These are phyloP conservation scores for Gasterosteus nipponicus DNA, from an alignment of 2,113 vertebrate species.

Conservation along the genomic window DNA sequence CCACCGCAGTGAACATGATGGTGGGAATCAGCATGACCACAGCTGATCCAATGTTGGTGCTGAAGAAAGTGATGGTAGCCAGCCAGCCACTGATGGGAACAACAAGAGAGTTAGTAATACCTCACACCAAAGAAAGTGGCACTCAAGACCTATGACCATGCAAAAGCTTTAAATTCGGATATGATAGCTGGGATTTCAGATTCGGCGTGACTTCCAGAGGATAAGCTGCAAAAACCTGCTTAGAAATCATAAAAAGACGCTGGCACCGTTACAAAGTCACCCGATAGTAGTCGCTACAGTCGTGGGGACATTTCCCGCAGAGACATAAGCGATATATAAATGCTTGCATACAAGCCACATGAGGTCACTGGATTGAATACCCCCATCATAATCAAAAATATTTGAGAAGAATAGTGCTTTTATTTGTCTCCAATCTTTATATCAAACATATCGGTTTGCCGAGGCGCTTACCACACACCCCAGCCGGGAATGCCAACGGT, in stretches of 20 bases:
- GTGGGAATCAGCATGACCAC: constrained; percentile 98
- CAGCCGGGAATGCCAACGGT: constrained; percentile 96
- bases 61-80: constrained; percentile 95
- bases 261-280: background rate
- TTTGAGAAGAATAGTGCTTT: background rate
- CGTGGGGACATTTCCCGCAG: background rate
- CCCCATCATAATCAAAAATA: background rate
- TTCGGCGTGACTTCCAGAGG: background rate
- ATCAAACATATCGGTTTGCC: background rate
- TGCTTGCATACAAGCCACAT: background rate
- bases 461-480: constrained; percentile 94
- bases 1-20: constrained; percentile 93
- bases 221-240: constrained; percentile 4
- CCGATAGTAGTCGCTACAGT: background rate
- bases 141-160: background rate
- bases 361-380: background rate
- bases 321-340: background rate
- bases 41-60: constrained; percentile 92
- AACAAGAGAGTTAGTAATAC: constrained; percentile 15
- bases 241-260: background rate
- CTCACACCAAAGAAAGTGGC: background rate
- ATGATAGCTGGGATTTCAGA: background rate
- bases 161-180: background rate
- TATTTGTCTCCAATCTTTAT: background rate
- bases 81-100: constrained; percentile 91